Base-by-base conservation (phyloP, 2,888 invertebrate genomes). In the Theodoxus fluviatilis region DNA sequence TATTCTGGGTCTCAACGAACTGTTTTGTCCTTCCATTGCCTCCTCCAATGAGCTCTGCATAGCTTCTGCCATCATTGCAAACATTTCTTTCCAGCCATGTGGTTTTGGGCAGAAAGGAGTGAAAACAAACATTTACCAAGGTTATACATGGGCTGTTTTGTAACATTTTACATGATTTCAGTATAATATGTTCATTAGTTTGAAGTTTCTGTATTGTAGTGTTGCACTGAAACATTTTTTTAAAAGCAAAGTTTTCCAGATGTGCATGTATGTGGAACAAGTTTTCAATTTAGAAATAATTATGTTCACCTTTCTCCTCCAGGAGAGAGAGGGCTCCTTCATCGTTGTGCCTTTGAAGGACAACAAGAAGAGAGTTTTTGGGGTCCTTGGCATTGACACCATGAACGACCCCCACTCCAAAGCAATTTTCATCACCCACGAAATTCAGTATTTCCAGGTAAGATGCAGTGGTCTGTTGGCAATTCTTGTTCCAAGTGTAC, bases 401-500 rank as follows among this genome's bases (percentile, higher is more conserved):
- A 70, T 87, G 63, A 78, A 76, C 59, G 85, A 86, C 71, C 79
- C 81, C 37, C 82, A 84, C 68, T 78, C 80, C 38, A 83, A 84
- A 70, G 80, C 81, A 47, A 83, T 85, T 61, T 87, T 87, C 75
- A 81, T 84, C 71, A 85, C 84, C 3, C 87, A 87, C 71, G 86
- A 87, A 74, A 84, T 87, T 7, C 85, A 85, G 76, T 87, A 83
- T 77, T 86, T 83, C 79, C 86, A 87, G 84, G 86, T 86, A 68
- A 69, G 68, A n/a, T n/a, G n/a, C n/a, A n/a, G n/a, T n/a, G n/a
- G n/a, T n/a, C n/a, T n/a, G n/a, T n/a, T n/a, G n/a, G n/a, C n/a
- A n/a, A n/a, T n/a, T n/a, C n/a, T n/a, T n/a, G n/a, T n/a, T n/a
- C n/a, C n/a, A n/a, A n/a, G n/a, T n/a, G n/a, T n/a, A n/a, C n/a